Base-by-base conservation (phyloP, 2,797 vertebrate species). In the Peromyscus attwateri region DNA sequence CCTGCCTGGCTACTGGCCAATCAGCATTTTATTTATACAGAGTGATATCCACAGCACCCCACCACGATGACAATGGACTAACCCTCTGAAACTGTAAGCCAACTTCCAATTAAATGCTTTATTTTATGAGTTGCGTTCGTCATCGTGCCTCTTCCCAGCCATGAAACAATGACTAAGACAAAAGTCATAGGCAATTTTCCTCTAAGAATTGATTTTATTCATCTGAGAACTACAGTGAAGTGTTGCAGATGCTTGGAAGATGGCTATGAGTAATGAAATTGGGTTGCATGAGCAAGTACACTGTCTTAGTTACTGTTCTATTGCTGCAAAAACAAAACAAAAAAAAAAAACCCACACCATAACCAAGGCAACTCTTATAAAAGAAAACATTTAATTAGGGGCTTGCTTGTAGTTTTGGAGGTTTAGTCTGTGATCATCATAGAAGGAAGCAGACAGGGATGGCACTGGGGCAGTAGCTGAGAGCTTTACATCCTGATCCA, bases 221-320 rank as follows among this genome's bases (percentile, higher is more conserved):
- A 81, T 37, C 21, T 85, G 93, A 97, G 85, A 95, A 92, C 76
- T 73, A 96, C 12, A 14, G 68, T 89, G 29, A 96, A 94, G 85
- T 80, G 62, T 70, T 2, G 88, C 37, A 40, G 31, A 49, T 87
- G 31, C 27, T 89, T 96, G 73, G 80, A 85, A 93, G n/a, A 60
- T 52, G 16, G 27, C 75, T 82, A 46, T 27, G 34, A 80, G 81
- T 43, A 95, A 89, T 70, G 71, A 79, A 93, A 93, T 66, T 57
- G 82, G 31, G 17, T 64, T 66, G 34, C 6, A 1, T 6, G 25
- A 49, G 13, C 21, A 82, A 96, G 12, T 16, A 2, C 37, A 40
- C 68, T n/a, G 29, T 84, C 27, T 66, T 66, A 66, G 40, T 84
- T 46, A 49, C 40, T 68, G 37, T 66, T 49, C 29, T 23, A 12